Conservation (phyloP, 1,140 invertebrate genomes). For the Hypsibius dujardini region DNA sequence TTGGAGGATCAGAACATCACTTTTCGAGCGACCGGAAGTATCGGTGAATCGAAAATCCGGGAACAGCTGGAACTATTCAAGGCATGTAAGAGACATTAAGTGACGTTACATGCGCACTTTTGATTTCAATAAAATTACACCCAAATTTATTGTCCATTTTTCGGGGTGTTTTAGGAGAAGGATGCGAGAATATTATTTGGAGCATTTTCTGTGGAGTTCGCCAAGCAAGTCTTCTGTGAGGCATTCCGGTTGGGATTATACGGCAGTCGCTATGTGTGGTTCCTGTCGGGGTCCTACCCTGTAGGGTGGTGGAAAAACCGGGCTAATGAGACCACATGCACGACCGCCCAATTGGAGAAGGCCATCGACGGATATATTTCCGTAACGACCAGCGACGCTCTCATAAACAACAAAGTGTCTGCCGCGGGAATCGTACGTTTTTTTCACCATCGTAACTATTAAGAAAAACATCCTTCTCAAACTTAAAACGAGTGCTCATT, state of each 20-base stretch:
- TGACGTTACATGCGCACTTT: conserved; percentile 47
- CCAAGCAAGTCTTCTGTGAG: conserved; percentile 65
- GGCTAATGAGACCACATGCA: conserved; percentile 39
- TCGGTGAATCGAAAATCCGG: conserved; percentile 10
- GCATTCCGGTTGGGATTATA: conserved; percentile 60
- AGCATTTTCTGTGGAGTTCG: conserved; percentile 57
- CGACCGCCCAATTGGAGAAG: conserved; percentile 41
- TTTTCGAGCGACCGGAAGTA: not conserved
- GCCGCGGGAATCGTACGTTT: conserved; percentile 50
- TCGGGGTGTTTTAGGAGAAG: conserved; percentile 43
- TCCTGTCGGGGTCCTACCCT: conserved; percentile 47
- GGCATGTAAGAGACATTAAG: not conserved
- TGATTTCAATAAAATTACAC: conserved; percentile 40
- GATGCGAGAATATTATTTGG: conserved; percentile 70
- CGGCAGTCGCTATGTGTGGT: conserved; percentile 68
- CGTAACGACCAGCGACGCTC: conserved; percentile 52
- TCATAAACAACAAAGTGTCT: conserved; percentile 45
- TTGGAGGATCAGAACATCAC: conserved; percentile 30
- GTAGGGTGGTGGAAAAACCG: conserved; percentile 42
- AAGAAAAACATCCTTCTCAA: too few species aligned
- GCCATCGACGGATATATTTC: conserved; percentile 56
- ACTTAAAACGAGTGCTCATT: too few species aligned
- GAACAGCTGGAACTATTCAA: conserved; percentile 19
- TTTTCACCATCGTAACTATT: not conserved
- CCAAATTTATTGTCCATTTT: too few species aligned